A percentile compares a stretch with the other conserved stretches of the same genome.
These are phyloP conservation scores for Florisuga fusca DNA, from an alignment of 2,797 vertebrate species.

Conservation along the genomic window DNA sequence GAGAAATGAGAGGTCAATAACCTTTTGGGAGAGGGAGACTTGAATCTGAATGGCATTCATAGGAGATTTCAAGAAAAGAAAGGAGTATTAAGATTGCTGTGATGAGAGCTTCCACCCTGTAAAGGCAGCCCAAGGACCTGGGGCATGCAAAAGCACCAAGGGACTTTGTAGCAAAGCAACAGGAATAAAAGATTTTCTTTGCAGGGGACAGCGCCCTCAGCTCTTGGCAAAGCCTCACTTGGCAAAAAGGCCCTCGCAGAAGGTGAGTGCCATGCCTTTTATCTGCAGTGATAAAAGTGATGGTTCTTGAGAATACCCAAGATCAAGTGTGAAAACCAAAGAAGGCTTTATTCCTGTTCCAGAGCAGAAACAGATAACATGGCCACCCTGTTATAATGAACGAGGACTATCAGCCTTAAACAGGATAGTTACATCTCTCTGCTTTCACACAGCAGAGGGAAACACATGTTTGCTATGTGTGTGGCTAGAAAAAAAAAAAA, in stretches of 20 bases:
- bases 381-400: background rate
- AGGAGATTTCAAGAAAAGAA: background rate
- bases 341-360: background rate
- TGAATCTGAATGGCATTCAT: background rate
- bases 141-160: background rate
- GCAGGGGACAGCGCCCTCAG: background rate
- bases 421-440: background rate
- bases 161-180: background rate
- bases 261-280: background rate
- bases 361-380: background rate
- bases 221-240: background rate
- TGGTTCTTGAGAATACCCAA: background rate
- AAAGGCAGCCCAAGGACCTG: background rate
- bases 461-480: background rate
- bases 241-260: background rate
- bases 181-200: constrained; percentile 48
- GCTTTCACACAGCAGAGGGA: background rate
- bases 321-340: background rate
- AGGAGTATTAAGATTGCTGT: background rate
- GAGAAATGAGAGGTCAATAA: background rate
- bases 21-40: background rate
- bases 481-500: background rate
- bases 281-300: background rate
- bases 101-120: background rate
- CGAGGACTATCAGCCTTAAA: background rate